phyloP scores from a whole-genome alignment of 2,797 vertebrate genomes.

The Clarias platycephalus region DNA sequence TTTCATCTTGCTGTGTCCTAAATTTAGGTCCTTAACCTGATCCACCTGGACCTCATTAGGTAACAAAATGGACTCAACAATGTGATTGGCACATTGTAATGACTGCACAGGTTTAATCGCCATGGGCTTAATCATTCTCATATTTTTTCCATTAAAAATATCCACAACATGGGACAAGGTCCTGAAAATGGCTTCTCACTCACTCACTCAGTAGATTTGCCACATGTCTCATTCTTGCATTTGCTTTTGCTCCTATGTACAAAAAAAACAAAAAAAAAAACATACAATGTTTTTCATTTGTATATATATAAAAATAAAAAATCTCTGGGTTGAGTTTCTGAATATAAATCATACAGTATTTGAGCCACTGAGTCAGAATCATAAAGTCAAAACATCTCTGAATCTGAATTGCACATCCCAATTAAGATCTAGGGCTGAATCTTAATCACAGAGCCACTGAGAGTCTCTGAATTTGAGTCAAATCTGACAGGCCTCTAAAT shows the following conservation, averaged over 20 bases:
- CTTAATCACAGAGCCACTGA: background rate
- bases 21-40: background rate
- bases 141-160: background rate
- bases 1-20: background rate
- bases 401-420: too few relatives aligned
- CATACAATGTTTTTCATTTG: background rate
- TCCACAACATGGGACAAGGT: background rate
- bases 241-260: background rate
- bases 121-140: background rate
- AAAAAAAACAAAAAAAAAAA: background rate
- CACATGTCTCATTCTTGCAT: background rate
- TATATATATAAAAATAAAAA: background rate
- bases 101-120: background rate
- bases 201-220: background rate
- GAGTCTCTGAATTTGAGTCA: background rate
- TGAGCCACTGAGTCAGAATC: too few relatives aligned
- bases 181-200: background rate
- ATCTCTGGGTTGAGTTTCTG: too few relatives aligned
- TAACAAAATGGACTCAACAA: constrained; percentile 4
- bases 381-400: too few relatives aligned
- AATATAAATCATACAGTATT: too few relatives aligned
- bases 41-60: constrained; percentile 27
- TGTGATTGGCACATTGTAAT: constrained; percentile 13
- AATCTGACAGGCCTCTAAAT: background rate
- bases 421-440: too few relatives aligned